Conservation (phyloP, 2,113 vertebrate genomes). For the Cricetomys ansorgei region DNA sequence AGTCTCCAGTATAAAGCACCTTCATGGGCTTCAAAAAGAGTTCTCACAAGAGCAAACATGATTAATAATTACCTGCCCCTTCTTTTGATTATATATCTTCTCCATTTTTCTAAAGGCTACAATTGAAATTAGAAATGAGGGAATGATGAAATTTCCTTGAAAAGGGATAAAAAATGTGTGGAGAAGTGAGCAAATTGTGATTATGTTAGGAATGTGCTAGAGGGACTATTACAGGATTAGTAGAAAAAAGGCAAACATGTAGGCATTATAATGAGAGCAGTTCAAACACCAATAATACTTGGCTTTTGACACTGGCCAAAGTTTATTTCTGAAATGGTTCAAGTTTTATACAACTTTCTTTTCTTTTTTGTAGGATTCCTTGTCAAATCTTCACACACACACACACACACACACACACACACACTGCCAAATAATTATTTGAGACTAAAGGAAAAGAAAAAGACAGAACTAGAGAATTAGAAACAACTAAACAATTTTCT, state of each 20-base stretch:
- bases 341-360: not conserved
- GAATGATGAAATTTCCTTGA: not conserved
- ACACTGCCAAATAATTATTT: not conserved
- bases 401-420: not conserved
- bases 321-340: conserved; percentile 1
- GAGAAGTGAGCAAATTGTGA: conserved; percentile 2
- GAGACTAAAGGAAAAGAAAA: not conserved
- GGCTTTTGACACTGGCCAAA: conserved; percentile 43
- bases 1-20: not conserved
- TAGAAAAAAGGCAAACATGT: conserved; percentile 26
- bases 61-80: conserved; percentile 42
- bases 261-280: conserved; percentile 9
- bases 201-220: not conserved
- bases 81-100: conserved; percentile 9
- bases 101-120: conserved; percentile 14
- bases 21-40: conserved; percentile 55
- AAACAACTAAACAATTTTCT: not conserved
- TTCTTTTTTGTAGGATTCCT: not conserved
- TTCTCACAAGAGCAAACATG: conserved; percentile 1
- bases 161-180: not conserved
- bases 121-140: conserved; percentile 24
- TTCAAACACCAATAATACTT: conserved; percentile 53
- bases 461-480: not conserved
- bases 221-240: not conserved
- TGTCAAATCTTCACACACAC: not conserved